phyloP scores from a whole-genome alignment of 23 tunicate genomes.

The Diplosoma virens region DNA sequence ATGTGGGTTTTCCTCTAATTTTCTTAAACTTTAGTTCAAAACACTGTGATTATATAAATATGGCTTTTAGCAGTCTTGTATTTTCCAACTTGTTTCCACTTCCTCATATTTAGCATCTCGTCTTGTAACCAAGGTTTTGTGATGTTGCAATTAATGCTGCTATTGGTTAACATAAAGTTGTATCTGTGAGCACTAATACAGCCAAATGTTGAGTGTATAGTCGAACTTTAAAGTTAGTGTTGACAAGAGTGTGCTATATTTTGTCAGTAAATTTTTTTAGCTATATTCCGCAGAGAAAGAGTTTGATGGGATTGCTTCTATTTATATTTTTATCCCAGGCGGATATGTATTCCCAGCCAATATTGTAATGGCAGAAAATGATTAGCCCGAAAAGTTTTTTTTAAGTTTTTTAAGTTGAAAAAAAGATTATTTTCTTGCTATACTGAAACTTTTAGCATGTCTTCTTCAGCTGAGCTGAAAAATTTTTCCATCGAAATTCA shows the following conservation, averaged over 20 bases:
- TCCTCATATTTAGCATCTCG: background rate
- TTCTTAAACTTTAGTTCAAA: background rate
- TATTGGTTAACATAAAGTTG: background rate
- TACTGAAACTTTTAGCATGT: too few species aligned
- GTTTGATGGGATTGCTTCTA: background rate
- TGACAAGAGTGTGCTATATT: background rate
- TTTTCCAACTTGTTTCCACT: background rate
- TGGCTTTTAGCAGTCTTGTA: background rate
- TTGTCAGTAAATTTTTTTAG: background rate
- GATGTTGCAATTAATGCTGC: background rate
- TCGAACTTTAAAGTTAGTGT: background rate
- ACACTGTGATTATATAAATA: background rate
- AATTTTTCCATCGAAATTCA: too few species aligned
- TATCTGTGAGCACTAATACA: background rate
- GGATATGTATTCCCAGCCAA: background rate
- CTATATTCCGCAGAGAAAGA: background rate
- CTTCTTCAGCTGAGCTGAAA: too few species aligned
- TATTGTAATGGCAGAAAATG: too few species aligned
- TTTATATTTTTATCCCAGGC: background rate
- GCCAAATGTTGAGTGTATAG: background rate
- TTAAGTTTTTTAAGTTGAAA: too few species aligned
- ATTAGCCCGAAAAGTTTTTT: too few species aligned
- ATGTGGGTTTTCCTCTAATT: background rate
- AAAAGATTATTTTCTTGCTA: too few species aligned
- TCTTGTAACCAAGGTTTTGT: background rate